Percentiles rank a stretch among this genome's conserved stretches.
Conservation (phyloP, 2,888 invertebrate genomes). For the Myopa testacea region DNA sequence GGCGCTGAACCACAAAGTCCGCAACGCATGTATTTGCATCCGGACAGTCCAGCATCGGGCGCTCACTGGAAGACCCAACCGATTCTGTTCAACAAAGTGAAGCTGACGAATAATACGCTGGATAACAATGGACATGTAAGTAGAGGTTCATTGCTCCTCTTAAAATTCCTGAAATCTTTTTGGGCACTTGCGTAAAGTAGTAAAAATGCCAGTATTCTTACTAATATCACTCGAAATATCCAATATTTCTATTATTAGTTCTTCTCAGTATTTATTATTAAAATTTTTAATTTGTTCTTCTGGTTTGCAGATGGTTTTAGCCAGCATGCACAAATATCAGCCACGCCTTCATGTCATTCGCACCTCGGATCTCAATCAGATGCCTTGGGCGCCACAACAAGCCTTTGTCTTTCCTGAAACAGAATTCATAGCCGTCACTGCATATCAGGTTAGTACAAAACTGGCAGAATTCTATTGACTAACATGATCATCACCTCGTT, state of each 20-base stretch:
- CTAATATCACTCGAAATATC: not conserved
- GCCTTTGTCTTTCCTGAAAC: slow-evolving; percentile 82
- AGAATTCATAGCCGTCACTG: slow-evolving; percentile 96
- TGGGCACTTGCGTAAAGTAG: slow-evolving; percentile 4
- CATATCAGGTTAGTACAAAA: slow-evolving; percentile 81
- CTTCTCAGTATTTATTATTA: not conserved
- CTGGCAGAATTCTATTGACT: not conserved
- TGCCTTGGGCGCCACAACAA: slow-evolving; percentile 79
- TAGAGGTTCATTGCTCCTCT: slow-evolving; percentile 49
- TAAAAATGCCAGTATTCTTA: not conserved
- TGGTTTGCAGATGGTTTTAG: slow-evolving; percentile 80
- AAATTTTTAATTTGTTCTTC: too few species aligned
- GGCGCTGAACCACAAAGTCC: slow-evolving; percentile 86
- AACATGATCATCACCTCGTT: slow-evolving; percentile 32
- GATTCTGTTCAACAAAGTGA: slow-evolving; percentile 83
- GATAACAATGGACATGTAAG: slow-evolving; percentile 84
- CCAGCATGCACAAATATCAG: slow-evolving; percentile 98
- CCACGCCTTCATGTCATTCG: slow-evolving; percentile 88
- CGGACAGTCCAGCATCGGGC: slow-evolving; percentile 88
- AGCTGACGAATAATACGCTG: slow-evolving; percentile 87
- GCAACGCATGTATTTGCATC: slow-evolving; percentile 83
- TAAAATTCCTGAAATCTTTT: too few species aligned
- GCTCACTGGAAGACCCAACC: slow-evolving; percentile 88
- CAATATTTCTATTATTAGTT: not conserved
- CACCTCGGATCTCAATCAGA: slow-evolving; percentile 77